Percentiles rank a stretch among this genome's conserved stretches.
Evolutionary conservation across 2,797 vertebrate species (phyloP).

Genomic region (Poeciliopsis presidionis): DNA sequence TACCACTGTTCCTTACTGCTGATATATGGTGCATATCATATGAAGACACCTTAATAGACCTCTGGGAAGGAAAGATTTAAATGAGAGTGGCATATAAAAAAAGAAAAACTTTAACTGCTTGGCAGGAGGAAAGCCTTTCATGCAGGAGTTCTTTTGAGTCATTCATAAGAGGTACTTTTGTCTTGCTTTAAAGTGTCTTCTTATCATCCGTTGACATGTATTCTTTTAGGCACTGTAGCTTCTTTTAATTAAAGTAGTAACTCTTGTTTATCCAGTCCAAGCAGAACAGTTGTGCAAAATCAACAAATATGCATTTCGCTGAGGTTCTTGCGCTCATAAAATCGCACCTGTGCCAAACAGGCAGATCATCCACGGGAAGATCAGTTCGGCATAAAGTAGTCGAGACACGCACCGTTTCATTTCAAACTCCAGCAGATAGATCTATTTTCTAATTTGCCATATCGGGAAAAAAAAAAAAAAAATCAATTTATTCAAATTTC

Average conservation of each 20-base stretch:
- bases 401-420: background rate
- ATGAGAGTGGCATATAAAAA: conserved; percentile 5
- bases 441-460: background rate
- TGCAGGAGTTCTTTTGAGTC: conserved; percentile 25
- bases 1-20: conserved; percentile 44
- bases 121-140: conserved; percentile 23
- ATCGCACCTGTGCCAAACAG: background rate
- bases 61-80: conserved; percentile 32
- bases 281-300: background rate
- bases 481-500: background rate
- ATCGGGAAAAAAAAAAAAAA: background rate
- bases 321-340: background rate
- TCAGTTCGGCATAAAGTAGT: background rate
- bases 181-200: background rate
- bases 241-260: background rate
- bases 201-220: background rate
- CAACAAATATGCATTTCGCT: background rate
- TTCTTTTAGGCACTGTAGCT: background rate
- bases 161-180: background rate
- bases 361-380: background rate
- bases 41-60: conserved; percentile 40
- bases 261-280: background rate
- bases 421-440: background rate
- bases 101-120: conserved; percentile 21
- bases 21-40: conserved; percentile 45